Evolutionary conservation across 2,113 vertebrate species (phyloP), one percentile per base, ranked within the genome.

Genomic region (Thalassarche chlororhynchos): DNA sequence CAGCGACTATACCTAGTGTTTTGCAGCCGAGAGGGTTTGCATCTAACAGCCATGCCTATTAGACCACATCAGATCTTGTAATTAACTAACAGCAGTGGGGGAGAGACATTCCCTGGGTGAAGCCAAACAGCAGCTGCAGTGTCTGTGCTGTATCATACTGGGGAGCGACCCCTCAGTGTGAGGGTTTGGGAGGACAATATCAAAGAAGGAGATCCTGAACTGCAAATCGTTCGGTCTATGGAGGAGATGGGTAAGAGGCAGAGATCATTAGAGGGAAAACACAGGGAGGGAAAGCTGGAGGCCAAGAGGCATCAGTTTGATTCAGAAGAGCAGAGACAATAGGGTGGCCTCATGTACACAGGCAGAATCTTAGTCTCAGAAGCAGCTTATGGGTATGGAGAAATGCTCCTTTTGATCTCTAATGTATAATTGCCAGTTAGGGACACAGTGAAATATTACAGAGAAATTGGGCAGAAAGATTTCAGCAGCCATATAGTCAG

Each of bases 41-140:
- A 32, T 82, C 95, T 96, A 97, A 96, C 81, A 98, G 83, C 93
- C 94, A 78, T 74, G 92, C 81, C 85, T 96, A 93, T 93, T 94
- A 97, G 94, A 97, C 77, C 74, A 94, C 62, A 92, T 93, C 88
- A 96, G 82, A 96, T 91, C 91, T 94, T 91, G 77, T 92, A 96
- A 97, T 97, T 97, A 98, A 83, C 84, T 88, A 97, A 93, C 52
- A 94, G 92, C 86, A 77, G 78, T 71, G 29, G 24, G 80, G 47
- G 65, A 96, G 57, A 97, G 72, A 94, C 16, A 38, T 81, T 98
- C 92, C 87, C 94, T 89, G 84, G 81, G 61, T 97, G 90, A 97
- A 96, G 93, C 77, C 80, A 93, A 92, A 89, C 60, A 97, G 69
- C 62, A 91, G 62, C 86, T 82, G 84, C 91, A 65, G 64, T 90